These are phyloP conservation scores for Clitarchus hookeri DNA, from an alignment of 2,888 invertebrate species.

Conservation along the genomic window DNA sequence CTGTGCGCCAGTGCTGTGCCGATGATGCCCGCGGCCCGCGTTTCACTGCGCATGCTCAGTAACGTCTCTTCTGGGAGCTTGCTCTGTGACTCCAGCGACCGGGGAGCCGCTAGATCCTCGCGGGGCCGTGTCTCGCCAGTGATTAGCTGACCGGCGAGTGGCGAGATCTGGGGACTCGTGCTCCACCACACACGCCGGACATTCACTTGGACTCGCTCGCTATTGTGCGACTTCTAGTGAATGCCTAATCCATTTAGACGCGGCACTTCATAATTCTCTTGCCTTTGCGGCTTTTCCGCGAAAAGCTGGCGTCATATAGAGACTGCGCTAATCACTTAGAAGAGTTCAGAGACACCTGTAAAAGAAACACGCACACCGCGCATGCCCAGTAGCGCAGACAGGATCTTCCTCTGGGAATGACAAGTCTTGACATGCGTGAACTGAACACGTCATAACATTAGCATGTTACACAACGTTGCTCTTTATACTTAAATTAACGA, in stretches of 20 bases:
- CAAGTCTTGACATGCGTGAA: too few relatives aligned
- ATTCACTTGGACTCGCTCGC: background rate
- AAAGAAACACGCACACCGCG: too few relatives aligned
- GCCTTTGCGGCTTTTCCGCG: background rate
- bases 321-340: background rate
- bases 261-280: background rate
- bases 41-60: slow-evolving; percentile 6
- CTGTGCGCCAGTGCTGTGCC: background rate
- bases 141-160: background rate
- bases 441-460: too few relatives aligned
- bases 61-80: background rate
- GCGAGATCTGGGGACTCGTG: background rate
- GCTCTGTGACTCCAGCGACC: background rate
- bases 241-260: background rate
- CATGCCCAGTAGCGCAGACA: too few relatives aligned
- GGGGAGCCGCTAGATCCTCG: background rate
- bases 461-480: too few relatives aligned
- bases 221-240: background rate
- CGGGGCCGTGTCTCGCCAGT: background rate
- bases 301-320: background rate
- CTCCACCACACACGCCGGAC: background rate
- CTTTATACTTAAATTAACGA: too few relatives aligned
- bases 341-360: too few relatives aligned
- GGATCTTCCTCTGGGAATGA: too few relatives aligned
- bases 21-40: background rate